Base-by-base conservation (phyloP, 2,113 vertebrate genomes). In the Saimiri boliviensis region DNA sequence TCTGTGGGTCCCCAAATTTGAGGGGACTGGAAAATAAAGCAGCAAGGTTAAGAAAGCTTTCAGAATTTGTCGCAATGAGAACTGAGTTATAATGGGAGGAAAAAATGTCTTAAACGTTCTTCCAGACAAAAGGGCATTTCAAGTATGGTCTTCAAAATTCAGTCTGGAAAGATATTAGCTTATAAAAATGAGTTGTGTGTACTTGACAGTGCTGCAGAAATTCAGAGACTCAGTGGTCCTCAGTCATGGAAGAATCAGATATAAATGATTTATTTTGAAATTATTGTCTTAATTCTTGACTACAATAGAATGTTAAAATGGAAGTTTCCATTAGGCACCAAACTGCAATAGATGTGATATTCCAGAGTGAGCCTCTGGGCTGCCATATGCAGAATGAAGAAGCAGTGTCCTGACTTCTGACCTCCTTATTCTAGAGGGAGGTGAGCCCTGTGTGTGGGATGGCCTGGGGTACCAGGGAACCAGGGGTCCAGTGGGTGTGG, bases 201-300 rank as follows among this genome's bases (percentile, higher is more conserved):
- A 47, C 23, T 82, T 86, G 25, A 86, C 23, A 45, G 13, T 40
- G 52, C 19, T 52, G 37, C 30, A 12, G 60, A 94, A 77, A 74
- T 19, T 37, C 40, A 77, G 86, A 63, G 21, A 66, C 37, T 12
- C 49, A 52, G 40, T n/a, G 20, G 11, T 37, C 54, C 47, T 82
- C 37, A n/a, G 23, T 14, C 35, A 37, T 13, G n/a, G 58, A 89
- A 70, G 20, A 83, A 76, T 56, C 27, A 54, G 35, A 8, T 49
- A 19, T 74, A 17, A 35, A 16, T 54, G 52, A 52, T 42, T 92
- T 85, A 37, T 60, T 92, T 94, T 93, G 73, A 91, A 95, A 93
- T 82, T 32, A 47, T 68, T n/a, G 35, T 91, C 71, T 88, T 80
- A 42, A 86, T 86, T 88, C 66, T 70, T 92, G 73, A 56, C 9